Conservation (phyloP, 2,113 vertebrate species). For the Mustela lutreola region DNA sequence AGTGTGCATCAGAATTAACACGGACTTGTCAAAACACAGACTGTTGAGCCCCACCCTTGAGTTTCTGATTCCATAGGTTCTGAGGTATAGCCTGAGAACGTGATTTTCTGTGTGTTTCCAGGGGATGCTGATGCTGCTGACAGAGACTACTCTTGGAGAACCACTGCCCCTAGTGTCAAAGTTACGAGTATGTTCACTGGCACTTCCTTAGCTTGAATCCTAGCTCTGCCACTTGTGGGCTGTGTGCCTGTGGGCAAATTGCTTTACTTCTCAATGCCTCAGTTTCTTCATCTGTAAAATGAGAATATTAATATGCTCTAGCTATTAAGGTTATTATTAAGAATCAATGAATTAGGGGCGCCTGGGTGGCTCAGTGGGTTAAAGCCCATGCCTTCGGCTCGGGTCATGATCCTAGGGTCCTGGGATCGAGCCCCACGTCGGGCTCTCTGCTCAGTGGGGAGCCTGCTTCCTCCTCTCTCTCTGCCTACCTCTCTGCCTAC, state of each 20-base stretch:
- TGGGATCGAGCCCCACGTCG: no score
- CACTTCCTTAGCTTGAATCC: not conserved
- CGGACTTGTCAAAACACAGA: not conserved
- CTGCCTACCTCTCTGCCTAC: no score
- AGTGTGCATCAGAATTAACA: not conserved
- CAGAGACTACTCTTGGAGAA: not conserved
- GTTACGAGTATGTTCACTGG: fast-evolving
- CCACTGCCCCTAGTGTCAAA: not conserved
- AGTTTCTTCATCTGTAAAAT: conserved; percentile 24
- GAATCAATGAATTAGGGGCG: not conserved
- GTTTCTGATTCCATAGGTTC: not conserved
- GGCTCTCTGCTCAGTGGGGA: no score
- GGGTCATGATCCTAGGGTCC: no score
- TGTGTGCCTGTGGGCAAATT: not conserved
- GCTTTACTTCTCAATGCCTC: not conserved
- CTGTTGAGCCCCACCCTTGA: not conserved
- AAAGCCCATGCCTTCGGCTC: no score
- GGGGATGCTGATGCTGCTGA: not conserved
- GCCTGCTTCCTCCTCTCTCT: no score
- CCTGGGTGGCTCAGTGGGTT: no score
- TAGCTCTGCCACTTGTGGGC: not conserved
- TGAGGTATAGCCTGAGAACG: not conserved
- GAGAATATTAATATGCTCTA: not conserved
- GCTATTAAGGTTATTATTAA: not conserved
- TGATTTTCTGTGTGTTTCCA: not conserved